phyloP scores from a whole-genome alignment of 2,888 invertebrate genomes.

The Ellobium chinense region DNA sequence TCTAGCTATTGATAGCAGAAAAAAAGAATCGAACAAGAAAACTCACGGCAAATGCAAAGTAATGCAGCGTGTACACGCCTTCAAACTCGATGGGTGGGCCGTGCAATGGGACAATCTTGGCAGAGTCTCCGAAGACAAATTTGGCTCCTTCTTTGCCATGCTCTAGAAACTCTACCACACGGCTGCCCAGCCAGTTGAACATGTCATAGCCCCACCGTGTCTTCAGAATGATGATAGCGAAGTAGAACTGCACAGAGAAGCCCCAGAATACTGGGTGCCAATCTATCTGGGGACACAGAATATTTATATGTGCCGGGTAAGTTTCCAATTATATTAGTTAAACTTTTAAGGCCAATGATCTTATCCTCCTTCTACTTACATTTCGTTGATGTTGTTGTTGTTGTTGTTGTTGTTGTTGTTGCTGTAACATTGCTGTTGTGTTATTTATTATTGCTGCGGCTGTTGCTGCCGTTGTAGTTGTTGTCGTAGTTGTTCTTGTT shows the following conservation, averaged over 20 bases:
- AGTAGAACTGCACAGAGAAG: slow-evolving; percentile 88
- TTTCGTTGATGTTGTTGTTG: no score
- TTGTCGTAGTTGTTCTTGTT: no score
- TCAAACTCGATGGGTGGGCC: slow-evolving; percentile 94
- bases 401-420: no score
- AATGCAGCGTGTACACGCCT: slow-evolving; percentile 78
- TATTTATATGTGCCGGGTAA: no score
- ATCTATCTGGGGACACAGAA: slow-evolving; percentile 77
- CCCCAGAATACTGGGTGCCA: slow-evolving; percentile 91
- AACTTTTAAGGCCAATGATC: no score
- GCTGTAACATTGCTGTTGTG: no score
- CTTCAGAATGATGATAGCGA: slow-evolving; percentile 80
- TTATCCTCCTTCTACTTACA: no score
- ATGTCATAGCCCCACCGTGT: slow-evolving; percentile 81
- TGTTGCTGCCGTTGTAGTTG: no score
- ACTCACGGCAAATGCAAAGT: slow-evolving; percentile 91
- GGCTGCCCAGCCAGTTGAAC: slow-evolving; percentile 85
- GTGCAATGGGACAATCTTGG: slow-evolving; percentile 80
- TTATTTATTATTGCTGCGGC: no score
- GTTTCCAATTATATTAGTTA: no score
- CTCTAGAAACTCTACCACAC: slow-evolving; percentile 88
- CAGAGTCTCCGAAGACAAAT: slow-evolving; percentile 88
- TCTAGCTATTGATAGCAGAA: no score
- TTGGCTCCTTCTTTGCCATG: slow-evolving; percentile 89
- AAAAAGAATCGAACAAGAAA: no score